A percentile compares a stretch with the other conserved stretches of the same genome.
phyloP scores from a whole-genome alignment of 2,113 vertebrate genomes.

The Ancistrus triradiatus region DNA sequence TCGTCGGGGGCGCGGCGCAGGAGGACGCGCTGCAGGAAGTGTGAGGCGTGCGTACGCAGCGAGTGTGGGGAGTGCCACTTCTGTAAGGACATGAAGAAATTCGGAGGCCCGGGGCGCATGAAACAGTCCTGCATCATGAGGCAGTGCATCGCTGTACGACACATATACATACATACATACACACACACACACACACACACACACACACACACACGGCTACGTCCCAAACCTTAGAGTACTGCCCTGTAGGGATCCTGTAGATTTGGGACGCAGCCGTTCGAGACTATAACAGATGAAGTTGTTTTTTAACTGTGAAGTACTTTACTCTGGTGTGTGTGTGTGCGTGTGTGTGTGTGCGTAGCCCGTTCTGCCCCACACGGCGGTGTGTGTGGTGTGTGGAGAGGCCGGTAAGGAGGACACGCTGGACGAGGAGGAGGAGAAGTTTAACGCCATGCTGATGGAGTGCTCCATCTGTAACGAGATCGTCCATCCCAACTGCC shows the following conservation, averaged over 20 bases:
- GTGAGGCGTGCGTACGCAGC: constrained; percentile 90
- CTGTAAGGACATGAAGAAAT: constrained; percentile 99
- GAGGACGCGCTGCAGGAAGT: constrained; percentile 93
- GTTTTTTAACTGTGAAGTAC: no score
- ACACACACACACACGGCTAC: not conserved
- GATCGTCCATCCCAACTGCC: constrained; percentile 97
- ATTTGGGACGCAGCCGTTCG: no score
- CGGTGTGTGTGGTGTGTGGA: constrained; percentile 95
- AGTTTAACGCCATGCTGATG: constrained; percentile 99
- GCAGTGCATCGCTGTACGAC: constrained; percentile 94
- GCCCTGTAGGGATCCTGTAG: no score
- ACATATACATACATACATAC: not conserved
- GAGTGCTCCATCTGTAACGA: constrained; percentile 99
- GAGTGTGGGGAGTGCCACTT: constrained; percentile 99
- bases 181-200: constrained; percentile 8
- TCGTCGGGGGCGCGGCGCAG: constrained; percentile 86
- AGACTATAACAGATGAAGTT: no score
- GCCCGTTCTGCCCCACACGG: constrained; percentile 95
- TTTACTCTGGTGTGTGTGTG: not conserved
- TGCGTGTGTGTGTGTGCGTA: constrained; percentile 49
- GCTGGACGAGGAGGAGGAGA: constrained; percentile 91
- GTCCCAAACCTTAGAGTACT: no score
- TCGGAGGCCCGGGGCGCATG: constrained; percentile 96
- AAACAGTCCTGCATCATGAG: constrained; percentile 99
- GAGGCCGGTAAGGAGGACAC: constrained; percentile 98